Evolutionary conservation across 2,888 invertebrate species (phyloP).

Genomic region (Eupithecia subumbrata): DNA sequence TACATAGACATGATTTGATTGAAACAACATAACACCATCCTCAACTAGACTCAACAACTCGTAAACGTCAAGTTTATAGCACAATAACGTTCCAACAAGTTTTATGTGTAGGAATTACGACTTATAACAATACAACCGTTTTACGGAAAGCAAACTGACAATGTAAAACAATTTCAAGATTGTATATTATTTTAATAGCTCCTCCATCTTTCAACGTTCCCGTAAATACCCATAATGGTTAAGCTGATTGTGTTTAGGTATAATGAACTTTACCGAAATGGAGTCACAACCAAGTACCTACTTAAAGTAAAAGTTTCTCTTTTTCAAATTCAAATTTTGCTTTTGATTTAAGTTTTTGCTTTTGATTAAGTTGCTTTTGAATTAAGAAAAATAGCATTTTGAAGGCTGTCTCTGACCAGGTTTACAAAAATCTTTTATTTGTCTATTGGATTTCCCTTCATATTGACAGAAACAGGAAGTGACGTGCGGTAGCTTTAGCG

Average conservation of each 20-base stretch:
- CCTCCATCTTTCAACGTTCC: background rate
- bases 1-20: background rate
- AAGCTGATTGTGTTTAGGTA: constrained; percentile 5
- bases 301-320: background rate
- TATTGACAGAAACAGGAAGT: no score
- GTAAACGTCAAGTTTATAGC: constrained; percentile 21
- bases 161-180: constrained; percentile 9
- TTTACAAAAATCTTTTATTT: no score
- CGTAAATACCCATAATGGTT: constrained; percentile 3
- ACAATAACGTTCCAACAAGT: constrained; percentile 31
- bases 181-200: background rate
- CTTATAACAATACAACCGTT: constrained; percentile 19
- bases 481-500: no score
- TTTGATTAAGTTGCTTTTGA: no score
- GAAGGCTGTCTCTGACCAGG: no score
- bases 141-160: constrained; percentile 19
- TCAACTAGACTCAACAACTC: constrained; percentile 11
- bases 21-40: background rate
- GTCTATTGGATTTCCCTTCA: no score
- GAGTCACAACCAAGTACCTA: background rate
- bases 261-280: background rate
- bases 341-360: no score
- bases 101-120: constrained; percentile 30
- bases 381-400: no score
- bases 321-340: background rate